These are phyloP conservation scores for Henricia sp. DNA, from an alignment of 53 echinoderm and acorn worm genomes.

Conservation along the genomic window DNA sequence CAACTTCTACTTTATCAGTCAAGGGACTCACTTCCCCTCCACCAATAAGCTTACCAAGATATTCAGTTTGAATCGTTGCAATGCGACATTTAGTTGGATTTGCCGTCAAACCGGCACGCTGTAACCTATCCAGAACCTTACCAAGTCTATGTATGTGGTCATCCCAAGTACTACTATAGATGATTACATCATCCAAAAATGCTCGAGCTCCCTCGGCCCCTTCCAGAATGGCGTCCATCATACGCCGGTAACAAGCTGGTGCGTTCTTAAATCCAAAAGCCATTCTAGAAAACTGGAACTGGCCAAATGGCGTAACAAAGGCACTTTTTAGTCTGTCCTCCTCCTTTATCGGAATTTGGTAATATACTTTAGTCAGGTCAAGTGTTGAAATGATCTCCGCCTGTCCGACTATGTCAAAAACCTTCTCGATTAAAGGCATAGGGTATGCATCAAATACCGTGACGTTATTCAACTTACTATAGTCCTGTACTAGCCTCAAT, in stretches of 20 bases:
- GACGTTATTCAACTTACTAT: conserved; percentile 24
- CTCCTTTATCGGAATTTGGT: background rate
- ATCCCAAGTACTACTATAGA: conserved; percentile 30
- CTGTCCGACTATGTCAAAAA: conserved; percentile 12
- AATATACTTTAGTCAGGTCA: conserved; percentile 1
- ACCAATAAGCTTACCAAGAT: conserved; percentile 66
- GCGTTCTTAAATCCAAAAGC: conserved; percentile 20
- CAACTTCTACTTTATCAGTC: conserved; percentile 64
- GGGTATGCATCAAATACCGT: conserved; percentile 56
- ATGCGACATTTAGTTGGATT: conserved; percentile 54
- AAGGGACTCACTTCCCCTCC: conserved; percentile 53
- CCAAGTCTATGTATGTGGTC: conserved; percentile 10
- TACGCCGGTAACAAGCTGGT: background rate
- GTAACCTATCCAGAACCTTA: background rate
- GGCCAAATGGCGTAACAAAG: conserved; percentile 32
- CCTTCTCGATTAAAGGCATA: conserved; percentile 42
- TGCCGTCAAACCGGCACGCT: conserved; percentile 21
- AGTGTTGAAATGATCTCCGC: background rate
- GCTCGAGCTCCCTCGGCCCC: background rate
- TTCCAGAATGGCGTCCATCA: background rate
- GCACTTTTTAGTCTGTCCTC: background rate
- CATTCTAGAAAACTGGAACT: background rate
- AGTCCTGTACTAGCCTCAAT: background rate
- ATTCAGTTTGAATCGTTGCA: conserved; percentile 42
- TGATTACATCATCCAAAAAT: conserved; percentile 50